Conservation (phyloP, 2,888 invertebrate species). For the Tanytarsus gracilentus region DNA sequence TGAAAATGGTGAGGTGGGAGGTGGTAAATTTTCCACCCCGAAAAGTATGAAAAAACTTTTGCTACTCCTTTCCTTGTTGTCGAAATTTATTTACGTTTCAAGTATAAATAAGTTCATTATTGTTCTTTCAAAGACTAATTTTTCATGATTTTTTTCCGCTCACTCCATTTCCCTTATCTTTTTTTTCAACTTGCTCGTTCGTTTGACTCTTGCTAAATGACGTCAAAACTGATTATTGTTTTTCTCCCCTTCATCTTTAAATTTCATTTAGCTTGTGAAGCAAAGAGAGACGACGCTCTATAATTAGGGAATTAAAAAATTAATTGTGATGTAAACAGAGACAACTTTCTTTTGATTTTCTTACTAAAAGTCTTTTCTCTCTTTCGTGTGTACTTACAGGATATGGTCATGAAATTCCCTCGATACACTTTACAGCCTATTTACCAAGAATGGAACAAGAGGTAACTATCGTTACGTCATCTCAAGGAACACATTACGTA, state of each 20-base stretch:
- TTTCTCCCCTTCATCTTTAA: background rate
- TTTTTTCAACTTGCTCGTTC: background rate
- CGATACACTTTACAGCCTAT: constrained; percentile 64
- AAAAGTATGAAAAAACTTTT: constrained; percentile 1
- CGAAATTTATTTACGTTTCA: constrained; percentile 24
- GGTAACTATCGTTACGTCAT: constrained; percentile 47
- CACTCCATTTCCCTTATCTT: background rate
- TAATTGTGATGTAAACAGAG: background rate
- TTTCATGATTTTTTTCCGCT: constrained; percentile 18
- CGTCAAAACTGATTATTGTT: constrained; percentile 10
- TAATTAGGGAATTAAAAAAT: no score
- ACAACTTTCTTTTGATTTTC: background rate
- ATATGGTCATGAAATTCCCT: constrained; percentile 62
- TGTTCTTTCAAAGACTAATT: constrained; percentile 26
- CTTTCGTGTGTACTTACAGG: constrained; percentile 44
- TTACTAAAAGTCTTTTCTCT: background rate
- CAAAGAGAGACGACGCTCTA: background rate
- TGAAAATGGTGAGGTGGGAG: background rate
- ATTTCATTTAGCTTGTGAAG: background rate
- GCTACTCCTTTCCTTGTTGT: constrained; percentile 14
- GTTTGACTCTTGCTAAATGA: constrained; percentile 17
- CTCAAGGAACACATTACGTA: constrained; percentile 30
- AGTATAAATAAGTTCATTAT: constrained; percentile 28
- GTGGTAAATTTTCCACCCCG: background rate
- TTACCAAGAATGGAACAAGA: constrained; percentile 55